Evolutionary conservation across 2,888 invertebrate genomes (phyloP).

Genomic region (Minunthozetes semirufus): DNA sequence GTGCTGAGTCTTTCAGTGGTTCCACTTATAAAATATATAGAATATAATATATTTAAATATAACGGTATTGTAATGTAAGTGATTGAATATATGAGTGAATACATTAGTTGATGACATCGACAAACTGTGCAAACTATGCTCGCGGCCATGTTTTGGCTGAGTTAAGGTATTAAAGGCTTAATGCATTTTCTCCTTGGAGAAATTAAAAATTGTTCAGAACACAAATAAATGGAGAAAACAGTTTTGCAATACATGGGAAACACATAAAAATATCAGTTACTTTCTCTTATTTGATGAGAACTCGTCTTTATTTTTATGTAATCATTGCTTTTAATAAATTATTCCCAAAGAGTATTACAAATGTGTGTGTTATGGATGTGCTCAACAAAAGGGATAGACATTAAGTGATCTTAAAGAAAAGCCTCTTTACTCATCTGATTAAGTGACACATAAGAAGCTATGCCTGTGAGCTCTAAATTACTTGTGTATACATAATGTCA

Average conservation of each 20-base stretch:
- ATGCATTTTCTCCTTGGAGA: conserved; percentile 27
- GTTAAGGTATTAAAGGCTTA: conserved; percentile 30
- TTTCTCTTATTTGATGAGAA: conserved; percentile 18
- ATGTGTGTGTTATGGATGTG: neutral
- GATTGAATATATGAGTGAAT: conserved; percentile 2
- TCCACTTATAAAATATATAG: neutral
- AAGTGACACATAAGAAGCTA: conserved; percentile 21
- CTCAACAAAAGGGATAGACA: neutral
- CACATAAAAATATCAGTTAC: conserved; percentile 25
- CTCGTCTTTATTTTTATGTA: conserved; percentile 22
- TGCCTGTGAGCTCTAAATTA: conserved; percentile 25
- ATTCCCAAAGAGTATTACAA: conserved; percentile 10
- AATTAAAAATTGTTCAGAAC: conserved; percentile 20
- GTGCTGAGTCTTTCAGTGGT: too few species aligned
- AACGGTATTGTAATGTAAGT: neutral
- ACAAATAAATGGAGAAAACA: conserved; percentile 19
- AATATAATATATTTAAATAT: neutral
- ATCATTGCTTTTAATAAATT: conserved; percentile 27
- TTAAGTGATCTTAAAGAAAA: conserved; percentile 30
- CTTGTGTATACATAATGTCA: conserved; percentile 24
- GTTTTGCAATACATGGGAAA: conserved; percentile 2
- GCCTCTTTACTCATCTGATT: conserved; percentile 21
- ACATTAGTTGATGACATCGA: conserved; percentile 32
- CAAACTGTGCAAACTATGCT: conserved; percentile 12
- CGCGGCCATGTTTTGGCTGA: conserved; percentile 27